Percentiles rank a stretch among this genome's conserved stretches.
Evolutionary conservation across 35 echinoderm and acorn worm species (phyloP).

Genomic region (Patiria miniata): DNA sequence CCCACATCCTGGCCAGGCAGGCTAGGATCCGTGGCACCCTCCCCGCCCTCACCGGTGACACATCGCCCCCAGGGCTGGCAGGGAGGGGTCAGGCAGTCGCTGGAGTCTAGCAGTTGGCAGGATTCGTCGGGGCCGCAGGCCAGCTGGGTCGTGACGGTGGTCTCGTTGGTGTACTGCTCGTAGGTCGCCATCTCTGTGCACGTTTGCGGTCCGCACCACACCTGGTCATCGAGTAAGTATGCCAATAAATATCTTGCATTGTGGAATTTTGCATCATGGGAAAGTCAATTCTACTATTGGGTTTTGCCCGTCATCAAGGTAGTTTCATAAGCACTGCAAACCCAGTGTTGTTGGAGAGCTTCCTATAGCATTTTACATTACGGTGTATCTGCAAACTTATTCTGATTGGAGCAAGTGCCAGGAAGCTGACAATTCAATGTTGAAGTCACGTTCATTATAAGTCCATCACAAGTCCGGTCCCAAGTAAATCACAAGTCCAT

Average conservation of each 20-base stretch:
- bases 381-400: too few relatives aligned
- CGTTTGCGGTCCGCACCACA: constrained; percentile 57
- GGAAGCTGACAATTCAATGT: too few relatives aligned
- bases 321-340: background rate
- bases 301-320: background rate
- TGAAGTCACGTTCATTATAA: too few relatives aligned
- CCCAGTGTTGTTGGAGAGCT: background rate
- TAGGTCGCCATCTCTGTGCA: constrained; percentile 19
- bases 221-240: background rate
- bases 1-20: background rate
- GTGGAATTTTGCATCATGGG: background rate
- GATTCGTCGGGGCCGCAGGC: constrained; percentile 35
- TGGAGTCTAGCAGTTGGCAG: constrained; percentile 55
- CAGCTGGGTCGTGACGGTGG: background rate
- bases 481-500: too few relatives aligned
- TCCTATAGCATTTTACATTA: too few relatives aligned
- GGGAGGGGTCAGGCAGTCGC: constrained; percentile 81
- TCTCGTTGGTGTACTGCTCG: too few relatives aligned
- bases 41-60: background rate
- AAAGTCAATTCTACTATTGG: background rate
- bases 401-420: too few relatives aligned
- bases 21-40: background rate
- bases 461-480: too few relatives aligned
- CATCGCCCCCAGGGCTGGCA: constrained; percentile 90
- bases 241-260: background rate